phyloP scores from a whole-genome alignment of 1,140 invertebrate genomes.

The Drosophila erecta region DNA sequence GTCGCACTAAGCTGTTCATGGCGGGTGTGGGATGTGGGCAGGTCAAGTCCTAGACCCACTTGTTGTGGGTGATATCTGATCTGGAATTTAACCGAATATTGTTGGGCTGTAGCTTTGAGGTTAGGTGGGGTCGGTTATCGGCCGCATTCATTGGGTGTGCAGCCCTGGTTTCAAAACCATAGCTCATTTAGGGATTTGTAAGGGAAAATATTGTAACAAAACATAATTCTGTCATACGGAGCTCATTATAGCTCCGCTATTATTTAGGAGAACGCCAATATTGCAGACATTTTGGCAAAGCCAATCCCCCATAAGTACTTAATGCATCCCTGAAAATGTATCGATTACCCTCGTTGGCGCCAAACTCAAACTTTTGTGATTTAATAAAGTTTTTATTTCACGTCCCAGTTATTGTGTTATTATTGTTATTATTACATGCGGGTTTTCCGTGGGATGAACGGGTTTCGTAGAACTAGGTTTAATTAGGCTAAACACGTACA shows the following conservation, averaged over 20 bases:
- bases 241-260: neutral
- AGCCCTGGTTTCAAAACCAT: slow-evolving; percentile 5
- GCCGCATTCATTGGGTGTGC: neutral
- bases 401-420: slow-evolving; percentile 47
- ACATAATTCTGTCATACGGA: neutral
- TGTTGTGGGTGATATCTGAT: slow-evolving; percentile 14
- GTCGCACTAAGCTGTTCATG: slow-evolving; percentile 68
- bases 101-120: slow-evolving; percentile 40
- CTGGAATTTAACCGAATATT: slow-evolving; percentile 11
- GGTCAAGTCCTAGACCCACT: slow-evolving; percentile 9
- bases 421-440: slow-evolving; percentile 52
- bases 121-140: slow-evolving; percentile 40
- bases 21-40: slow-evolving; percentile 10
- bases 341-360: neutral
- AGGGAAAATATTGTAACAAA: neutral
- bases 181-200: neutral
- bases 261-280: neutral
- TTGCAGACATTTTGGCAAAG: neutral
- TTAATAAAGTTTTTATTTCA: slow-evolving; percentile 50
- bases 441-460: slow-evolving; percentile 32
- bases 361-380: neutral
- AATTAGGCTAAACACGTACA: slow-evolving; percentile 71
- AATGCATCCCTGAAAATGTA: neutral
- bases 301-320: neutral
- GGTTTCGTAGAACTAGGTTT: slow-evolving; percentile 51